Conservation (phyloP, 2,113 vertebrate species). For the Poecile atricapillus region DNA sequence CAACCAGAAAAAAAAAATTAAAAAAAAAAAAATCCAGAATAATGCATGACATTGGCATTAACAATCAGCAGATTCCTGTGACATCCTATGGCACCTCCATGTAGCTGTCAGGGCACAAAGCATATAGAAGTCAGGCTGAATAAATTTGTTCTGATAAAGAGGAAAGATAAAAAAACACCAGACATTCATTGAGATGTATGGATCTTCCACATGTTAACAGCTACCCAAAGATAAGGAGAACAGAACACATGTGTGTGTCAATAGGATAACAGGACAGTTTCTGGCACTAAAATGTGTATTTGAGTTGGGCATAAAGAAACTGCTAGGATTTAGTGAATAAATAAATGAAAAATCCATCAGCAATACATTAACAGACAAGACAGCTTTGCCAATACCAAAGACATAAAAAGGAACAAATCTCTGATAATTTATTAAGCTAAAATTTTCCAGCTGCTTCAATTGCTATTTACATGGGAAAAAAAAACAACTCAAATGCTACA, state of each 20-base stretch:
- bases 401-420: neutral
- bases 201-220: neutral
- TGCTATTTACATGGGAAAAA: neutral
- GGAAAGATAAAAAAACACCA: neutral
- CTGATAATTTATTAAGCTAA: neutral
- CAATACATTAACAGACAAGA: neutral
- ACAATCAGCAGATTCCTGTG: neutral
- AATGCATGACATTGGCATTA: slow-evolving; percentile 17
- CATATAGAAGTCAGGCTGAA: neutral
- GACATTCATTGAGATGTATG: neutral
- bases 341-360: neutral
- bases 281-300: neutral
- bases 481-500: neutral
- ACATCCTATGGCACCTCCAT: neutral
- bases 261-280: neutral
- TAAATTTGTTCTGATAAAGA: neutral
- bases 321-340: neutral
- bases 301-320: neutral
- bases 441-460: slow-evolving; percentile 4
- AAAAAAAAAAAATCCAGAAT: neutral
- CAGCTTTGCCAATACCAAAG: neutral
- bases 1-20: neutral
- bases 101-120: neutral
- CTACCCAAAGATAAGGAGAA: neutral
- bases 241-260: neutral